Evolutionary conservation across 2,797 vertebrate species (phyloP).

Genomic region (Percopsis omiscomaycus): DNA sequence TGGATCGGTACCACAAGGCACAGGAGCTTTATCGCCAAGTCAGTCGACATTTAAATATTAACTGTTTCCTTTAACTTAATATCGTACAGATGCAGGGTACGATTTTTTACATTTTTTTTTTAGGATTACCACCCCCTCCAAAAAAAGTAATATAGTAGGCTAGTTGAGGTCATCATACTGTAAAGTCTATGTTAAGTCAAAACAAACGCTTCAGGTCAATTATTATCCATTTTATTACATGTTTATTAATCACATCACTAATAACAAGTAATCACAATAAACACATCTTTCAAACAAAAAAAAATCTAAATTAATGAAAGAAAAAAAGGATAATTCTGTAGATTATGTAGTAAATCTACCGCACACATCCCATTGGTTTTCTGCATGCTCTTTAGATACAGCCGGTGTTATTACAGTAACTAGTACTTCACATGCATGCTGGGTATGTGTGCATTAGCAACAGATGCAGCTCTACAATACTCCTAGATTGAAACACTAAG

Average conservation of each 20-base stretch:
- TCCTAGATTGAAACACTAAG: constrained; percentile 37
- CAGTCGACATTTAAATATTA: no score
- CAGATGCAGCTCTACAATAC: constrained; percentile 50
- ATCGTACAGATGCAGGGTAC: no score
- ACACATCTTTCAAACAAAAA: constrained; percentile 76
- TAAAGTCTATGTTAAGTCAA: no score
- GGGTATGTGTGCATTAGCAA: constrained; percentile 36
- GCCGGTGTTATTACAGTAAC: constrained; percentile 41
- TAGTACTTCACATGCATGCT: constrained; percentile 58
- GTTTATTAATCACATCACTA: constrained; percentile 85
- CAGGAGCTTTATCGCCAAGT: no score
- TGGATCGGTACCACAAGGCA: no score
- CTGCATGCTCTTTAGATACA: constrained; percentile 66
- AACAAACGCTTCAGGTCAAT: neutral
- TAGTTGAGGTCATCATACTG: no score
- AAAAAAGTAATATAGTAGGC: no score
- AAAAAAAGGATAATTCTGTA: constrained; percentile 45
- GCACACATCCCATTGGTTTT: constrained; percentile 68
- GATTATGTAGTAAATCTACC: constrained; percentile 62
- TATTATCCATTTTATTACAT: constrained; percentile 75
- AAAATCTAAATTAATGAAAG: constrained; percentile 65
- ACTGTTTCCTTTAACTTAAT: no score
- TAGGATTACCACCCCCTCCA: no score
- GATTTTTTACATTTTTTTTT: no score
- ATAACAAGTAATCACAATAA: constrained; percentile 83